Base-by-base conservation (phyloP, 2,113 vertebrate species). In the Leptodactylus fuscus region DNA sequence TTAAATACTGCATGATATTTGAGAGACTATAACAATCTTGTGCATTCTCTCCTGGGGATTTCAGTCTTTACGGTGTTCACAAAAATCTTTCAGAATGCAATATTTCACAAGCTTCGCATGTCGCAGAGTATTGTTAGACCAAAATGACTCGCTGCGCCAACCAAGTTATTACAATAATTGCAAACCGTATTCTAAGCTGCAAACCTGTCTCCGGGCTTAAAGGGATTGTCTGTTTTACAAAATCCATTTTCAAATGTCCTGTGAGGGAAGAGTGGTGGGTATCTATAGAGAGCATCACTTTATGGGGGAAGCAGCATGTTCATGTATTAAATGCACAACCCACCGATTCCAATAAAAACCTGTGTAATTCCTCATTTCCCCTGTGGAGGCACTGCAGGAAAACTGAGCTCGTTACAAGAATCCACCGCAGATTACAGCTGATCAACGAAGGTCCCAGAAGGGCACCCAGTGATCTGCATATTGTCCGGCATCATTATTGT, bases 61-160 rank as follows among this genome's bases (percentile, higher is more conserved):
- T 41, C 41, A 5, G 9, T 32, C 41, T 81, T 81, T 81, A 81
- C 34, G 60, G 80, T 44, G 62, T 69, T 67, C 80, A 81, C 80
- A 81, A 69, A 81, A 81, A n/a, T 81, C 38, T 81, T 69, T 81
- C 80, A 81, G 60, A 60, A 20, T 18, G 80, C 62, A 34, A 34
- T 81, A 81, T 81, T 69, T 81, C n/a, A 49, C 24, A 48, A 55
- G n/a, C 6, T 48, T 48, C 5, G 18, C 32, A 81, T 48, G 44
- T 49, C 44, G 18, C 5, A 20, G 18, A 34, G 80, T 34, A 81
- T 51, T 81, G 80, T 51, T 81, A 18, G 65, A 41, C 36, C 55
- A 46, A 62, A 81, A 44, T 65, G 65, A 20, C 41, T 53, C 44
- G n/a, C 46, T 4, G 16, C 3, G 32, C 32, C 65, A 71, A 70